Percentiles rank a stretch among this genome's conserved stretches.
These are phyloP conservation scores for Neopelma chrysocephalum DNA, from an alignment of 2,797 vertebrate species.

Conservation along the genomic window DNA sequence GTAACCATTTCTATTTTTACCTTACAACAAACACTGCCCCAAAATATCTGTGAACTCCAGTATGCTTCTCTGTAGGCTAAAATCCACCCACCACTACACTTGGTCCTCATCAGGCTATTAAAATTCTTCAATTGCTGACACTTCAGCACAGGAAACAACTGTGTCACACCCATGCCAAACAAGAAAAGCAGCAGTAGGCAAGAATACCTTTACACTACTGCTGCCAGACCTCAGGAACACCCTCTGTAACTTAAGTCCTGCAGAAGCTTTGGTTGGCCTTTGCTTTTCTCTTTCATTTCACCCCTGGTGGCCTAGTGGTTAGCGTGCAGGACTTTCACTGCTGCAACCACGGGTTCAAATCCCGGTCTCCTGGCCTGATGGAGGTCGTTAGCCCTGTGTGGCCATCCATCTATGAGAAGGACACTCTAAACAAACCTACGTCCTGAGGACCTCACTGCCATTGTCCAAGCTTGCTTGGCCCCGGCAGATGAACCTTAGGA, in stretches of 20 bases:
- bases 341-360: too few species aligned
- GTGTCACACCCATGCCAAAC: not conserved
- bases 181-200: not conserved
- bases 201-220: not conserved
- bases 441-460: too few species aligned
- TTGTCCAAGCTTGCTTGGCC: too few species aligned
- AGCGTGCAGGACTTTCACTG: too few species aligned
- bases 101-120: not conserved
- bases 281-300: not conserved
- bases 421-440: too few species aligned
- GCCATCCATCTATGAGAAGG: too few species aligned
- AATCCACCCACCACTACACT: not conserved
- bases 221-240: not conserved
- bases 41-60: not conserved
- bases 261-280: not conserved
- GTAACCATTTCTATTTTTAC: not conserved
- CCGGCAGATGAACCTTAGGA: too few species aligned
- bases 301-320: too few species aligned
- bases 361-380: too few species aligned
- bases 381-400: too few species aligned
- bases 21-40: not conserved
- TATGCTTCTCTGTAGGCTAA: not conserved
- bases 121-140: not conserved
- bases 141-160: not conserved
- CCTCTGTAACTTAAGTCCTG: not conserved